These are phyloP conservation scores for Boloria euphrosyne DNA, from an alignment of 2,888 invertebrate genomes.

Conservation along the genomic window DNA sequence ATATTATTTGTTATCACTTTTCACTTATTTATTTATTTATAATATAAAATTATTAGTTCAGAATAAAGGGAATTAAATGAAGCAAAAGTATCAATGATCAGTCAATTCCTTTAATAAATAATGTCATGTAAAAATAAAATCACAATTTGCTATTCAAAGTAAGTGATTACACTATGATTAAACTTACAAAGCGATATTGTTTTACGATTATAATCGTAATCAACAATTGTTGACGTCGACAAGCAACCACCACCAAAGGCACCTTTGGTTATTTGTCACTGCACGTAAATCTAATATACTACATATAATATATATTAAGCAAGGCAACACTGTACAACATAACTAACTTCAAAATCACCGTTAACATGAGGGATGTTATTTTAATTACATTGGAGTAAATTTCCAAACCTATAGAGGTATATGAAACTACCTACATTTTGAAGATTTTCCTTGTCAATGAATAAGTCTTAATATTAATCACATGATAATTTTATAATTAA, in stretches of 20 bases:
- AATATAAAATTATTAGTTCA: background rate
- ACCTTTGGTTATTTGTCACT: constrained; percentile 46
- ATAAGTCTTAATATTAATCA: no score
- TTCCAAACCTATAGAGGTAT: no score
- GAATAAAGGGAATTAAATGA: constrained; percentile 36
- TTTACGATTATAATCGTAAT: constrained; percentile 21
- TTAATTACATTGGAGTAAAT: no score
- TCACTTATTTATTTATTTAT: constrained; percentile 4
- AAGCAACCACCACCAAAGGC: constrained; percentile 44
- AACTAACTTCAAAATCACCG: no score
- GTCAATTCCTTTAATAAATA: constrained; percentile 77
- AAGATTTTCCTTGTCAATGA: no score
- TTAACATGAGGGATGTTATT: no score
- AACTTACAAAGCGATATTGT: constrained; percentile 41
- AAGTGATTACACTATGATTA: constrained; percentile 27
- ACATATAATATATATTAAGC: background rate
- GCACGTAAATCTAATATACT: background rate
- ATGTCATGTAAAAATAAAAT: constrained; percentile 74
- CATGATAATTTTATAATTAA: no score
- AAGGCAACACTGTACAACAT: background rate
- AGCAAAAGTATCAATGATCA: constrained; percentile 48
- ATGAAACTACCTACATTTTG: no score
- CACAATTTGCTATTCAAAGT: constrained; percentile 55
- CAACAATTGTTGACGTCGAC: constrained; percentile 13
- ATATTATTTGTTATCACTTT: background rate